These are phyloP conservation scores for Drosophila insularis DNA, from an alignment of 1,140 invertebrate species.

Conservation along the genomic window DNA sequence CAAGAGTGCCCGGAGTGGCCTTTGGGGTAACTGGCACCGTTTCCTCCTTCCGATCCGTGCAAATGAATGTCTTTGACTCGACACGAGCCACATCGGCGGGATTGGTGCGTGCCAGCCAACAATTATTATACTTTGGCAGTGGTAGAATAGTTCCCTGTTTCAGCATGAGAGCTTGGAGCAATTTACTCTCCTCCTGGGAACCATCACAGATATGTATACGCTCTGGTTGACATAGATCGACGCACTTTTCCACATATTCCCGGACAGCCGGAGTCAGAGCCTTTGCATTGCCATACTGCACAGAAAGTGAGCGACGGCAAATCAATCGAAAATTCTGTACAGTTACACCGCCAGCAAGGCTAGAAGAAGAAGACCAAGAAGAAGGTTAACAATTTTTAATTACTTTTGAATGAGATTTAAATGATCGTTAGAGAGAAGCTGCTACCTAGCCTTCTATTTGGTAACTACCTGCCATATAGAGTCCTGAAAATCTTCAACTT, in stretches of 20 bases:
- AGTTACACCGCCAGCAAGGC: not conserved
- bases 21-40: constrained; percentile 88
- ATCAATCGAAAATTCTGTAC: constrained; percentile 53
- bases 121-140: constrained; percentile 93
- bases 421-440: not conserved
- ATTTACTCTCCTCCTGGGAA: constrained; percentile 87
- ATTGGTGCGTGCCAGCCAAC: constrained; percentile 94
- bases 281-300: constrained; percentile 64
- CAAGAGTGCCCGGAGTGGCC: constrained; percentile 88
- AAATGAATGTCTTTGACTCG: constrained; percentile 95
- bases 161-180: constrained; percentile 86
- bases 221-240: constrained; percentile 88
- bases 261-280: constrained; percentile 82
- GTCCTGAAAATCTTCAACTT: not conserved
- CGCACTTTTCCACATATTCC: constrained; percentile 87
- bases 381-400: not conserved
- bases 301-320: constrained; percentile 60
- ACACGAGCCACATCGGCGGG: constrained; percentile 96
- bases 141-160: constrained; percentile 87
- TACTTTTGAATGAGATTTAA: not conserved
- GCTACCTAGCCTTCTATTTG: not conserved
- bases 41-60: constrained; percentile 88
- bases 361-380: not conserved
- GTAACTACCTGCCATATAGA: not conserved
- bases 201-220: constrained; percentile 93